Conservation (phyloP, 2,888 invertebrate genomes). For the Arctia plantaginis region DNA sequence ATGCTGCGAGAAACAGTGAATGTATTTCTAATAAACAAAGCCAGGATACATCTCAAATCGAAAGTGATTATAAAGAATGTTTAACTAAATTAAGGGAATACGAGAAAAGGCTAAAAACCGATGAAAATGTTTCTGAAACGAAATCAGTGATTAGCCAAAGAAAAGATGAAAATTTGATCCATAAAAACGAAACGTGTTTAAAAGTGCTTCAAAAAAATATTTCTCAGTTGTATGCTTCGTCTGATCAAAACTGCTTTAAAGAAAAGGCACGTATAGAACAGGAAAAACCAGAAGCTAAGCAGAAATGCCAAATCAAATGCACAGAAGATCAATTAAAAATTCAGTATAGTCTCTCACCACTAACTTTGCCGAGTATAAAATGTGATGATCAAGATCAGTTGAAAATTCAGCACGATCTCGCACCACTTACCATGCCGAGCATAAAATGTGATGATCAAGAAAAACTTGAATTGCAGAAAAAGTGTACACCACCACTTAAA, state of each 20-base stretch:
- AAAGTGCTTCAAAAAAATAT: slow-evolving; percentile 1
- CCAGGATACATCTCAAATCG: not conserved
- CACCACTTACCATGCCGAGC: not conserved
- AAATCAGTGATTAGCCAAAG: not conserved
- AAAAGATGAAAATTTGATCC: not conserved
- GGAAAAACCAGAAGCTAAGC: not conserved
- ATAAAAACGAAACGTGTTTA: slow-evolving; percentile 2
- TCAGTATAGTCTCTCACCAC: not conserved
- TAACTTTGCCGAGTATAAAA: not conserved
- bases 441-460: not conserved
- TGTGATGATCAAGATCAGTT: not conserved
- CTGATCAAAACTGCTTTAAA: not conserved
- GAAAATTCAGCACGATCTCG: not conserved
- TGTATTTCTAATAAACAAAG: not conserved
- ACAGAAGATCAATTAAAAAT: not conserved
- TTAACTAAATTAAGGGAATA: not conserved
- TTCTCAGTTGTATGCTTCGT: not conserved
- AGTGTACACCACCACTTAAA: not conserved
- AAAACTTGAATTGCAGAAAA: not conserved
- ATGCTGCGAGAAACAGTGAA: not conserved
- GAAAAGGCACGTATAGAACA: not conserved
- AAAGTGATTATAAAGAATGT: not conserved
- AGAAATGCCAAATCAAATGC: not conserved
- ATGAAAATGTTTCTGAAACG: not conserved
- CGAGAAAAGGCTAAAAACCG: not conserved